Evolutionary conservation across 2,113 vertebrate species (phyloP), one percentile per base, ranked within the genome.

Genomic region (Prunella himalayana): DNA sequence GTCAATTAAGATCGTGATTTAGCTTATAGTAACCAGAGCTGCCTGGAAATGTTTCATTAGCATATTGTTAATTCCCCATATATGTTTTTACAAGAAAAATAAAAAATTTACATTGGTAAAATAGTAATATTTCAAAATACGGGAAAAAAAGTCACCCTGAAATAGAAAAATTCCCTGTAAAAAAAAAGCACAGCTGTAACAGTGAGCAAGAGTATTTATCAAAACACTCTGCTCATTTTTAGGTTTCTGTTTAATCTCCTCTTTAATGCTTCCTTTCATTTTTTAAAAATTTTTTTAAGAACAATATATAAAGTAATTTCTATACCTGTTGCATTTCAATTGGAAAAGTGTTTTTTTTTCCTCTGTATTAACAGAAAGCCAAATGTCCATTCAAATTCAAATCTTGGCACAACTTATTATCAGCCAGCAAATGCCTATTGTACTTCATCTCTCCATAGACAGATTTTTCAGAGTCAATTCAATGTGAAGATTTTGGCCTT

Each of bases 41-140:
- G 3, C 15, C 45, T 60, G 31, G 10, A 93, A 75, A 72, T 7
- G 1, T 90, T 88, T 80, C 25, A 65, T 72, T 61, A 83, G 3
- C 13, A 61, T 2, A 11, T 15, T 7, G 3, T 47, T 77, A 49
- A 61, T 53, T 66, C 72, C 22, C 10, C 42, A 35, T 9, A 16
- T 23, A 42, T 0, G 3, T 42, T 70, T 77, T 63, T 21, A 25
- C 2, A 13, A 5, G 3, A 2, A 10, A 25, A 66, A 33, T 7
- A 12, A 30, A 47, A 10, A 35, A 14, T 0, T 2, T 0, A 11
- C 12, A 16, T 59, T 51, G 41, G 5, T 16, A 49, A 69, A 47
- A 82, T n/a, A 53, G 4, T 28, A 4, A 1, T 51, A 56, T 27
- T 65, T 85, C 4, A 86, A 79, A 76, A 4, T 19, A 11, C n/a